These are phyloP conservation scores for Hololepta plana DNA, from an alignment of 2,888 invertebrate species.

Conservation along the genomic window DNA sequence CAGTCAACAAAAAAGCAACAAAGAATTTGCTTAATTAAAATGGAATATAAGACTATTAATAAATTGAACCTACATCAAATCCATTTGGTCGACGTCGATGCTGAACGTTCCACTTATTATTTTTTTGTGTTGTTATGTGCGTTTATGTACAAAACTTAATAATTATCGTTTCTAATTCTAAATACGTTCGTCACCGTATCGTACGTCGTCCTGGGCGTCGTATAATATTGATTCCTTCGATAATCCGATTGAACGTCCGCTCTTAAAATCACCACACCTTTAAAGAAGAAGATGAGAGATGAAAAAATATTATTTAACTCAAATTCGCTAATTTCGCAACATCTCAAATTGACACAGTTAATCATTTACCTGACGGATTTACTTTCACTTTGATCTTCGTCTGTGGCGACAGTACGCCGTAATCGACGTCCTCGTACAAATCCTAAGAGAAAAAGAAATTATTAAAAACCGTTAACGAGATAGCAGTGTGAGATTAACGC, in stretches of 20 bases:
- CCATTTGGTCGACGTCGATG: too few relatives aligned
- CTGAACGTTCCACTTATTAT: too few relatives aligned
- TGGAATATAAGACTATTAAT: too few relatives aligned
- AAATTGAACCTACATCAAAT: too few relatives aligned
- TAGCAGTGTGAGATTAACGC: constrained; percentile 6
- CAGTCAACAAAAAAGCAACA: too few relatives aligned
- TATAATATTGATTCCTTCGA: constrained; percentile 10
- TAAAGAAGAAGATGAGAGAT: constrained; percentile 11
- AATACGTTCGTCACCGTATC: constrained; percentile 35
- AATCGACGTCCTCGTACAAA: constrained; percentile 76
- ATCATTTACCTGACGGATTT: constrained; percentile 61
- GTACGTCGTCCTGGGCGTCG: constrained; percentile 25
- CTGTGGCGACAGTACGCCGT: constrained; percentile 63
- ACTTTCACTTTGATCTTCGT: constrained; percentile 88
- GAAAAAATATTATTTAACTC: constrained; percentile 6
- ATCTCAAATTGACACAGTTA: constrained; percentile 6
- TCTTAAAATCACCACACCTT: constrained; percentile 64
- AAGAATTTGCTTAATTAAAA: too few relatives aligned
- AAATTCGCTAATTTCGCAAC: constrained; percentile 2
- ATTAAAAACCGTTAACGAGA: too few relatives aligned
- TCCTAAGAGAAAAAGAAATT: constrained; percentile 39
- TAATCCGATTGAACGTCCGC: constrained; percentile 53
- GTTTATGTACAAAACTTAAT: too few relatives aligned
- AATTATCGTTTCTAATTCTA: constrained; percentile 32
- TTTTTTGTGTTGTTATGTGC: too few relatives aligned